Evolutionary conservation across 2,113 vertebrate species (phyloP), one percentile per base, ranked within the genome.

Genomic region (Rallus limicola): DNA sequence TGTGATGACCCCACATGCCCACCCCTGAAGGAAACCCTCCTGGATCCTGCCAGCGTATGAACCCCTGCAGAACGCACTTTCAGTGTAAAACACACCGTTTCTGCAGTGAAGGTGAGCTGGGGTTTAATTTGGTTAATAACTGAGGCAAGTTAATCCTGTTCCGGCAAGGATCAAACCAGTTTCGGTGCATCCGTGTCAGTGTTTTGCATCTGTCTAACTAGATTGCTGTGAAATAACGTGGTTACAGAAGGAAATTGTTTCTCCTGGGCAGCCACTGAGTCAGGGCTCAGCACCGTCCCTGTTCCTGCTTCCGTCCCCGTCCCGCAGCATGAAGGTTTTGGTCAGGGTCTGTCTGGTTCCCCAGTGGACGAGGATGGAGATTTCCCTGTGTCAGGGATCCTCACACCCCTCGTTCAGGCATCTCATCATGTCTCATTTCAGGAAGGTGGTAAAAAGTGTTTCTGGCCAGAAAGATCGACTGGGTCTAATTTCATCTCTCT

Each of bases 81-180:
- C 29, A 7, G 33, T 42, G 65, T 85, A 24, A 94, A 91, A 90
- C 28, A 15, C 69, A 87, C 50, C 74, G 12, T 92, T 93, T 88
- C 42, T 92, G 89, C 91, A 84, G 55, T 29, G 92, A 92, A 78
- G 77, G 92, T 85, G 91, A 87, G 89, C 84, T 84, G 60, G 36
- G 62, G 74, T 94, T 92, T 82, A 79, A 94, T 95, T 96, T 92
- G 46, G 94, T 92, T 95, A 90, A 87, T 91, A 91, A 95, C 81
- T 50, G 55, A 33, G 63, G 81, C 95, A 76, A 95, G 94, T 94
- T 95, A 94, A 85, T 95, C 93, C 96, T 92, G 91, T 94, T 95
- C 81, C 79, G 94, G 78, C 67, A 48, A 94, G 65, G 94, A 76
- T 87, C 87, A 94, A 82, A 97, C 94, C 87, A 94, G 94, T 92